phyloP scores from a whole-genome alignment of 2,888 invertebrate genomes.

The Resseliella maxima region DNA sequence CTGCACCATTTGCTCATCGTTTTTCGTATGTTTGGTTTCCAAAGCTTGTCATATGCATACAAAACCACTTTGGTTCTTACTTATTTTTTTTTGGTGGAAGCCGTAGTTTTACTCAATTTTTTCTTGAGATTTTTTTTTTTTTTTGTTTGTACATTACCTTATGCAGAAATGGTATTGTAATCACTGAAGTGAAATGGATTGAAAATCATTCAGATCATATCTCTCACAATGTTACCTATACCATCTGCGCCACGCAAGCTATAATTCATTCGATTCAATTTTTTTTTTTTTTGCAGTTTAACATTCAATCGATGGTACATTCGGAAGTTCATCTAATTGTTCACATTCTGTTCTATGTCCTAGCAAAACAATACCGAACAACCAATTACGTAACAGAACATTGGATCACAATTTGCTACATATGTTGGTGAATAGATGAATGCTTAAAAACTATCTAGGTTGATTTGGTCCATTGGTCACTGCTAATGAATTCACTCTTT shows the following conservation, averaged over 20 bases:
- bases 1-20: not conserved
- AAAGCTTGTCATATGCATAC: conserved; percentile 32
- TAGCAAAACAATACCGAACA: not conserved
- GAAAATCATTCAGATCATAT: too few species aligned
- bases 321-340: not conserved
- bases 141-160: not conserved
- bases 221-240: too few species aligned
- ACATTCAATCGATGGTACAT: not conserved
- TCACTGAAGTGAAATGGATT: too few species aligned
- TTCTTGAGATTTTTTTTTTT: not conserved
- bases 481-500: not conserved
- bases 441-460: not conserved
- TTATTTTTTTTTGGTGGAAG: not conserved
- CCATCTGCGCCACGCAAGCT: not conserved
- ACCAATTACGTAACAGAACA: not conserved
- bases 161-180: not conserved
- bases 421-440: not conserved
- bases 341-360: not conserved
- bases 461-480: conserved; percentile 33
- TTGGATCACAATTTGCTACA: not conserved
- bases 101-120: too few species aligned
- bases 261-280: not conserved
- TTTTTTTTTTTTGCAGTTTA: not conserved
- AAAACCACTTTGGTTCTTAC: not conserved
- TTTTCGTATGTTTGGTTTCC: not conserved